These are phyloP conservation scores for Gorsachius goisagi DNA, from an alignment of 2,113 vertebrate species.

Conservation along the genomic window DNA sequence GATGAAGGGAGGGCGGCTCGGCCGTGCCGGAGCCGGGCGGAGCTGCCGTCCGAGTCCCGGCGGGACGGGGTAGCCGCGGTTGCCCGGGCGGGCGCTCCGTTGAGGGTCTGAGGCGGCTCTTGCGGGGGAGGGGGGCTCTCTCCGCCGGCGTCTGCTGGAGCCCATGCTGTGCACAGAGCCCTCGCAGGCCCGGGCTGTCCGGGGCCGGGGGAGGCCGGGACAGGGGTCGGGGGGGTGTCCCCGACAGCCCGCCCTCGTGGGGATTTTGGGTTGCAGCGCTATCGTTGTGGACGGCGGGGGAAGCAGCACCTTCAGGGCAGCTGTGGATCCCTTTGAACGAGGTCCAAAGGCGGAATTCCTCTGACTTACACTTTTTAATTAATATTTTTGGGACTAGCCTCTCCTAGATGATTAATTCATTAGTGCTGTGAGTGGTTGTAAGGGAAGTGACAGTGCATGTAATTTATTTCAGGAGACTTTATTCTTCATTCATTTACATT, in stretches of 20 bases:
- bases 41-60: neutral
- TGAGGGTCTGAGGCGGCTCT: neutral
- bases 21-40: neutral
- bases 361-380: accelerated
- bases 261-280: accelerated
- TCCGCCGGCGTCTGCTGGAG: neutral
- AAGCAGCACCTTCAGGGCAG: accelerated
- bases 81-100: too few relatives aligned
- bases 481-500: neutral
- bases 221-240: too few relatives aligned
- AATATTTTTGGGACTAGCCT: accelerated
- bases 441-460: neutral
- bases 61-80: neutral
- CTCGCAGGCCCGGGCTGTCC: neutral
- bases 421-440: neutral
- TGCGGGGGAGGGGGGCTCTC: accelerated
- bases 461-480: neutral
- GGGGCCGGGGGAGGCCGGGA: too few relatives aligned
- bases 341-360: neutral
- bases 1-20: neutral
- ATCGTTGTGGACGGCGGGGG: accelerated
- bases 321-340: neutral
- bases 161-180: neutral
- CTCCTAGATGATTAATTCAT: neutral
- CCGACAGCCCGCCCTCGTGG: accelerated